A percentile compares a stretch with the other conserved stretches of the same genome.
phyloP scores from a whole-genome alignment of 1,140 invertebrate species.

The Thaumetopoea pityocampa region DNA sequence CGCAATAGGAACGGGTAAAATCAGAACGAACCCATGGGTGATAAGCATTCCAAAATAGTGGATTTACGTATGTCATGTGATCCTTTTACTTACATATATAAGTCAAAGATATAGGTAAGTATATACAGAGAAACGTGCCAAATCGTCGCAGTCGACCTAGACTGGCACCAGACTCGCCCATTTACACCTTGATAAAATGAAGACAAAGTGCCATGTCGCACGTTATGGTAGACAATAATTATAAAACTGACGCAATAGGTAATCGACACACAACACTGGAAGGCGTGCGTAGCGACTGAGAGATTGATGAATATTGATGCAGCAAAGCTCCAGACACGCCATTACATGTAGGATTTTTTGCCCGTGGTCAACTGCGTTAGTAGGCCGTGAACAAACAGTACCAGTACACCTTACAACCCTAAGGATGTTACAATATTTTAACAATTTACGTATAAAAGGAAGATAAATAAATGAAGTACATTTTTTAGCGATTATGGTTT shows the following conservation, averaged over 20 bases:
- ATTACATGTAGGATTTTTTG: constrained; percentile 1
- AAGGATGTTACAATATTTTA: too few relatives aligned
- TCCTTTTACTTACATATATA: neutral
- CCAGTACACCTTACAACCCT: too few relatives aligned
- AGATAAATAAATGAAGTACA: too few relatives aligned
- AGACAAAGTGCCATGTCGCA: neutral
- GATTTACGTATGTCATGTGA: too few relatives aligned
- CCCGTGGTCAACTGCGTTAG: constrained; percentile 4
- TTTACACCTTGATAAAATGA: constrained; percentile 9
- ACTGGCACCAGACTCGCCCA: constrained; percentile 21
- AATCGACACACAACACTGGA: constrained; percentile 24
- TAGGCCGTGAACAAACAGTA: too few relatives aligned
- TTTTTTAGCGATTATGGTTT: too few relatives aligned
- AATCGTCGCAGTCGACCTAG: constrained; percentile 8
- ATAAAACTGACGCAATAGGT: constrained; percentile 25
- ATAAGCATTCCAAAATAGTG: too few relatives aligned
- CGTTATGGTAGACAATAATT: constrained; percentile 20
- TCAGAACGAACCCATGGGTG: constrained; percentile 1
- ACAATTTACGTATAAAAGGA: too few relatives aligned
- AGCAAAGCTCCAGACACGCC: neutral
- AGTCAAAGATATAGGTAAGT: neutral
- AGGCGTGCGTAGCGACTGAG: constrained; percentile 1
- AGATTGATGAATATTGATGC: constrained; percentile 12
- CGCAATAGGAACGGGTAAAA: constrained; percentile 2
- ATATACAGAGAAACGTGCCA: constrained; percentile 19